phyloP scores from a whole-genome alignment of 2,113 vertebrate species.

The Laticauda laticaudata region DNA sequence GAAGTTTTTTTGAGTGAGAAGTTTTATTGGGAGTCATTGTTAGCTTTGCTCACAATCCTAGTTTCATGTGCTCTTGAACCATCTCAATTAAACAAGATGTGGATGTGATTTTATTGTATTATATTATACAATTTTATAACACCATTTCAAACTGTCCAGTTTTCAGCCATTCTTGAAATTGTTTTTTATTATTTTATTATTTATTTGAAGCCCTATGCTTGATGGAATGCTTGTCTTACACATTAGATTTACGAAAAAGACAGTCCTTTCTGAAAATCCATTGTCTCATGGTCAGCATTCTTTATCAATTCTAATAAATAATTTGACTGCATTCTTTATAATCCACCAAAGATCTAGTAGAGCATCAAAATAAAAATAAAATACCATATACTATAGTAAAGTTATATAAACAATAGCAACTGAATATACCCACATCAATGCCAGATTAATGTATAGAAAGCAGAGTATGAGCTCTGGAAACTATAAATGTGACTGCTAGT shows the following conservation, averaged over 20 bases:
- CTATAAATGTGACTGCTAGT: not conserved
- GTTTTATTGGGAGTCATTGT: not conserved
- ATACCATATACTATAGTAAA: not conserved
- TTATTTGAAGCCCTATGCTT: not conserved
- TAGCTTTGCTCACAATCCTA: not conserved
- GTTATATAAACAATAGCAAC: not conserved
- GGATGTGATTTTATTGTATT: not conserved
- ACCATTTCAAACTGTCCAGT: not conserved
- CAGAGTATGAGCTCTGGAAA: not conserved
- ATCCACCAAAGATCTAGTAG: not conserved
- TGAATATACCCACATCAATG: not conserved
- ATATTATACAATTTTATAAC: not conserved
- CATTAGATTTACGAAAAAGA: not conserved
- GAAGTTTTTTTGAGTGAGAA: not conserved
- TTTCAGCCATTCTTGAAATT: not conserved
- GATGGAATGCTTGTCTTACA: conserved; percentile 19
- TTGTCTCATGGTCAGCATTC: not conserved
- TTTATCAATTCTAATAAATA: not conserved
- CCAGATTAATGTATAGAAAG: not conserved
- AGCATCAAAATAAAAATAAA: not conserved
- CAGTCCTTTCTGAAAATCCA: not conserved
- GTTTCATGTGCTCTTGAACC: not conserved
- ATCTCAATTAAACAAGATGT: not conserved
- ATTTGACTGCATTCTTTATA: not conserved
- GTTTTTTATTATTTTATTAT: not conserved